Evolutionary conservation across 2,113 vertebrate genomes (phyloP).

Genomic region (Axis porcinus): DNA sequence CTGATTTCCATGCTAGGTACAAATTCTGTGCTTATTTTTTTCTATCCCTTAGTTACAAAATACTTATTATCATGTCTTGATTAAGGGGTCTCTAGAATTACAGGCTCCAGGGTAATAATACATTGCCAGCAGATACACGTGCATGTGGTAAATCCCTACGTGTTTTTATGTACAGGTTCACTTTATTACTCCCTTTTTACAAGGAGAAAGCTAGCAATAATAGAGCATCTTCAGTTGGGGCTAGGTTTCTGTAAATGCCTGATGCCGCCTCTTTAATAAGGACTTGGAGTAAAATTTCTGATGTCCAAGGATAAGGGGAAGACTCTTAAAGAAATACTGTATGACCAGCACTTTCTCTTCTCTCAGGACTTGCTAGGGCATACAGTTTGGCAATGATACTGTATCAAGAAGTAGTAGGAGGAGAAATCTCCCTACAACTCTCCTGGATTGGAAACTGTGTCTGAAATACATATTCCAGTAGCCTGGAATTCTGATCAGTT

Average conservation of each 20-base stretch:
- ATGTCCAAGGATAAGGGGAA: not conserved
- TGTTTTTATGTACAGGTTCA: not conserved
- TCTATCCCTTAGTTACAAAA: constrained; percentile 6
- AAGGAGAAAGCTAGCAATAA: not conserved
- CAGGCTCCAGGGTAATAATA: not conserved
- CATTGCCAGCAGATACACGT: not conserved
- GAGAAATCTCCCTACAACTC: not conserved
- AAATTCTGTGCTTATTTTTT: constrained; percentile 11
- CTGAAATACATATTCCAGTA: not conserved
- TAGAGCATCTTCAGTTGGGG: not conserved
- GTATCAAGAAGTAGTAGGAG: not conserved
- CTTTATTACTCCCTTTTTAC: not conserved
- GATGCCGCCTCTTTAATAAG: not conserved
- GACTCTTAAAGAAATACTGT: not conserved
- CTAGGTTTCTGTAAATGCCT: not conserved
- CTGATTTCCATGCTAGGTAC: not conserved
- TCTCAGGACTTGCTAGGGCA: not conserved
- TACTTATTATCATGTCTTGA: not conserved
- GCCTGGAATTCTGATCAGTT: not conserved
- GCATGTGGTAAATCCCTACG: not conserved
- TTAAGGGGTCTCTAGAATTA: not conserved
- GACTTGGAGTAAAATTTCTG: not conserved
- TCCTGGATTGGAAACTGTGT: not conserved
- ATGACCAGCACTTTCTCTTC: not conserved
- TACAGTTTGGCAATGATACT: not conserved